Base-by-base conservation (phyloP, 1,140 invertebrate species). In the Gonatopus flavifemur region DNA sequence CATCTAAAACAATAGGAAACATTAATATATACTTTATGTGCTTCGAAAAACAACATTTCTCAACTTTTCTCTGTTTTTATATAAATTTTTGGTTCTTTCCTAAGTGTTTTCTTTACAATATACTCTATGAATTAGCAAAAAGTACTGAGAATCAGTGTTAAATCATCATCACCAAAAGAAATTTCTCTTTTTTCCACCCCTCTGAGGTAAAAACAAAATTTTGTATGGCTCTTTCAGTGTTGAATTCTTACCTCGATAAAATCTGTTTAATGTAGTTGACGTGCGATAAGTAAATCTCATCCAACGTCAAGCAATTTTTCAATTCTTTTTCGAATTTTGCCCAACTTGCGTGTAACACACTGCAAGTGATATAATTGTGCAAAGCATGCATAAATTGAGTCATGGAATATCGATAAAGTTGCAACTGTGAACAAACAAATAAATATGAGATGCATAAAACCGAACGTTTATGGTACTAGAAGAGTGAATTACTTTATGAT, bases 241-340 rank as follows among this genome's bases (percentile, higher is more conserved):
- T 43, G 16, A 38, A 16, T 38, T 62, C 59, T 67, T 74, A 80
- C 80, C 76, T 74, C 24, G 81, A 83, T 18, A 88, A 64, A 36
- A 90, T 85, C 43, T 85, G 83, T 61, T 88, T 89, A 10, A 90
- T 79, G 59, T 90, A 90, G 3, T 70, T 72, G 3, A 84, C 83
- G 53, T 90, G 88, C 16, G 82, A 82, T 9, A 80, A 72, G 55
- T 89, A 88, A 20, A 90, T 71, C 41, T 85, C 80, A 62, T 90
- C 88, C 0, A 90, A 63, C 3, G 85, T 86, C 5, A 77, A 74
- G 0, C 83, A 83, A 31, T 78, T 77, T 52, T 81, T 73, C 7
- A 90, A 63, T 60, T 85, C 83, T 38, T 82, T 82, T 61, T 88
- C 84, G 42, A 90, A 88, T 33, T 83, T 79, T 2, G 79, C 78